These are phyloP conservation scores for Ceratothoa steindachneri DNA, from an alignment of 2,888 invertebrate genomes.

Conservation along the genomic window DNA sequence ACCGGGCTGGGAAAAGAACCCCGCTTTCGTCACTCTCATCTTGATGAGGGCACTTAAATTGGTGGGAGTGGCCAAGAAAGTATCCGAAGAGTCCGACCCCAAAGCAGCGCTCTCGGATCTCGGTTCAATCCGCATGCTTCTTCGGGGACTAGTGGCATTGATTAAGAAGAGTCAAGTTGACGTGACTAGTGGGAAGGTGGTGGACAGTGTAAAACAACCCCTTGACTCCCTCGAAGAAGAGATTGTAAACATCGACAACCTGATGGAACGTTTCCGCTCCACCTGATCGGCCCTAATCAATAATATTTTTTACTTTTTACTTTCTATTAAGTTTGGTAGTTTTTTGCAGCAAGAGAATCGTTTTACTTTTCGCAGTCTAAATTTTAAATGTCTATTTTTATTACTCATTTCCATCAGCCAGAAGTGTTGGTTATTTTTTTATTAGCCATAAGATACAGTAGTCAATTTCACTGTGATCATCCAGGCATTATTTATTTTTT, in stretches of 20 bases:
- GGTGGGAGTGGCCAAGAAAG: conserved; percentile 23
- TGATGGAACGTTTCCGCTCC: not conserved
- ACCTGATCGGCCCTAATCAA: not conserved
- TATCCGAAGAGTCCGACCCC: conserved; percentile 4
- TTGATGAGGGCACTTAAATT: conserved; percentile 22
- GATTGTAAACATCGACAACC: conserved; percentile 2
- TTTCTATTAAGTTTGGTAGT: no score
- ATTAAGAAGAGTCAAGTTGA: conserved; percentile 25
- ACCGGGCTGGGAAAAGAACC: conserved; percentile 34
- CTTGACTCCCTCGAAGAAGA: conserved; percentile 24
- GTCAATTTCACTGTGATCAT: no score
- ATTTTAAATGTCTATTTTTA: no score
- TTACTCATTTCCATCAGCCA: no score
- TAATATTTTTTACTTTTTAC: no score
- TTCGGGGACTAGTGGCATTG: conserved; percentile 11
- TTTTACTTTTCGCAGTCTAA: no score
- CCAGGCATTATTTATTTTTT: no score
- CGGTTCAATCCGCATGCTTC: conserved; percentile 21
- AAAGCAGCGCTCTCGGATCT: conserved; percentile 31
- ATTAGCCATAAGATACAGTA: no score
- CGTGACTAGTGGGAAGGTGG: conserved; percentile 27
- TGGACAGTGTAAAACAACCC: conserved; percentile 30
- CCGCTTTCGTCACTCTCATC: conserved; percentile 7
- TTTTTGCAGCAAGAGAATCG: no score
- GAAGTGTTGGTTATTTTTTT: no score